Conservation (phyloP, 2,113 vertebrate genomes). For the Helogale parvula region DNA sequence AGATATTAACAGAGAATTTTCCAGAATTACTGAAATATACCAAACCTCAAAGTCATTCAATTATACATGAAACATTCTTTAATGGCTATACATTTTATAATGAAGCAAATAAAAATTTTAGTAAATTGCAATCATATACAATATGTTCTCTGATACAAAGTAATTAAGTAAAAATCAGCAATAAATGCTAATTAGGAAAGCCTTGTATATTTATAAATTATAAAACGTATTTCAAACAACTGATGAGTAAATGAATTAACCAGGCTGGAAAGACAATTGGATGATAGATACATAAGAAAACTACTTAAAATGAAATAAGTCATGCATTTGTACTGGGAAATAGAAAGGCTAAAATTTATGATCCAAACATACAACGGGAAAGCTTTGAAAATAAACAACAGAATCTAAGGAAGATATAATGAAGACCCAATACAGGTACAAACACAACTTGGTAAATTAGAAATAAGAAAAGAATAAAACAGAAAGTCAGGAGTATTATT, state of each 20-base stretch:
- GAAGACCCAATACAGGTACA: neutral
- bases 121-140: neutral
- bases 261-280: neutral
- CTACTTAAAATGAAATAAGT: neutral
- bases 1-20: neutral
- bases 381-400: neutral
- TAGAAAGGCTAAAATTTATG: neutral
- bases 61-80: neutral
- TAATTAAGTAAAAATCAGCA: neutral
- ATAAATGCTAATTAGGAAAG: neutral
- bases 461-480: neutral
- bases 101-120: neutral
- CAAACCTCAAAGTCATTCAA: neutral
- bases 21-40: neutral
- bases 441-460: neutral
- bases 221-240: neutral
- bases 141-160: neutral
- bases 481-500: slow-evolving; percentile 6
- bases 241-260: slow-evolving; percentile 5
- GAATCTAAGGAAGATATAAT: neutral
- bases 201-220: slow-evolving; percentile 2
- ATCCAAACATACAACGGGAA: neutral
- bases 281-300: neutral
- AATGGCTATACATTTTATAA: neutral
- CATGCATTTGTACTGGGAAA: neutral